phyloP scores from a whole-genome alignment of 2,113 vertebrate species.

The Microcebus griseorufus region DNA sequence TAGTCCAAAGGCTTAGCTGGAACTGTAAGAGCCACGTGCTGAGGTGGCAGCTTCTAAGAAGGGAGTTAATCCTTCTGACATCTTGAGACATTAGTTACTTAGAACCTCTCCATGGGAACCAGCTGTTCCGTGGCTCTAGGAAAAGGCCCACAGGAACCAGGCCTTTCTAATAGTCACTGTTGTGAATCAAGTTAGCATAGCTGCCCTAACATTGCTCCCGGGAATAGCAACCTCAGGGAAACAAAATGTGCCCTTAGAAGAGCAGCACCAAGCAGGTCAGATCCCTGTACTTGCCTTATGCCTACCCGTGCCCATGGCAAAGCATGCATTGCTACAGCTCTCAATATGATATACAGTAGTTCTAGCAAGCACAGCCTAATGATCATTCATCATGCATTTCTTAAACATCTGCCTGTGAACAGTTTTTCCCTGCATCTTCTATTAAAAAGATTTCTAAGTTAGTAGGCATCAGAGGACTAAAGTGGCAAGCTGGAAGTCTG shows the following conservation, averaged over 20 bases:
- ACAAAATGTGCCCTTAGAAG: constrained; percentile 12
- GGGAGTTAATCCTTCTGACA: constrained; percentile 40
- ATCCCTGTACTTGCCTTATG: background rate
- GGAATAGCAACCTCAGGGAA: constrained; percentile 23
- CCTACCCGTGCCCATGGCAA: background rate
- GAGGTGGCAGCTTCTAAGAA: constrained; percentile 49
- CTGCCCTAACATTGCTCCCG: background rate
- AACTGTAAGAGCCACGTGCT: background rate
- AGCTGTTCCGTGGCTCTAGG: constrained; percentile 9
- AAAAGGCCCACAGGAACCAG: constrained; percentile 27
- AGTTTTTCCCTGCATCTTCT: constrained; percentile 16
- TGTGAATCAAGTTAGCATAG: background rate
- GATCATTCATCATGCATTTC: background rate
- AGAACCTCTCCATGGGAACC: constrained; percentile 17
- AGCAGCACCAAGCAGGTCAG: background rate
- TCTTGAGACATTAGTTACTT: constrained; percentile 47
- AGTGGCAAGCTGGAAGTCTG: background rate
- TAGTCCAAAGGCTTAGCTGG: constrained; percentile 23
- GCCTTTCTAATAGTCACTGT: background rate
- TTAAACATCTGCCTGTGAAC: background rate
- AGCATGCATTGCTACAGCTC: background rate
- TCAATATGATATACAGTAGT: background rate
- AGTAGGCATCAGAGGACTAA: background rate
- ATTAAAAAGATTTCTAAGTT: constrained; percentile 15
- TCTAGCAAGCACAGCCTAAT: background rate